Evolutionary conservation across 2,888 invertebrate genomes (phyloP).

Genomic region (Gymnosoma rotundatum): DNA sequence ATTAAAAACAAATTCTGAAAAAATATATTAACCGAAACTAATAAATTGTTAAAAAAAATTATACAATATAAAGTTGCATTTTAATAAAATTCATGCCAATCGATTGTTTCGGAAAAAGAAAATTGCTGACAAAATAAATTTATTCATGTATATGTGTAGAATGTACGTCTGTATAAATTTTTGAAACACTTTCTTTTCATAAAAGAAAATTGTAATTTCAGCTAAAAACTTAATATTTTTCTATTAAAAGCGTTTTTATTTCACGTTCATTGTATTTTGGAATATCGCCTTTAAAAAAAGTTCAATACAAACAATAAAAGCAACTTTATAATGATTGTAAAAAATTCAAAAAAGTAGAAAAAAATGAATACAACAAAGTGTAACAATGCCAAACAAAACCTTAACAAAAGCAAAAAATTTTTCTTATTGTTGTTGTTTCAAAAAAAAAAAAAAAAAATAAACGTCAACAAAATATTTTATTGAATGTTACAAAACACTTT

Average conservation of each 20-base stretch:
- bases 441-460: slow-evolving; percentile 34
- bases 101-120: neutral
- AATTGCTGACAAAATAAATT: slow-evolving; percentile 18
- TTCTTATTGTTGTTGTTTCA: slow-evolving; percentile 1
- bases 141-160: too few relatives aligned
- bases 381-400: slow-evolving; percentile 24
- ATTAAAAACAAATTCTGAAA: too few relatives aligned
- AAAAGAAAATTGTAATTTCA: slow-evolving; percentile 34
- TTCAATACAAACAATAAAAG: neutral
- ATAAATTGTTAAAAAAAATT: neutral
- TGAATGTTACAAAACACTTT: slow-evolving; percentile 35
- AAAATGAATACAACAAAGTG: slow-evolving; percentile 4
- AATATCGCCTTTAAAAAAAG: neutral
- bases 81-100: slow-evolving; percentile 1
- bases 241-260: slow-evolving; percentile 46
- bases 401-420: slow-evolving; percentile 4
- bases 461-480: slow-evolving; percentile 50
- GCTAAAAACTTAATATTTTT: slow-evolving; percentile 30
- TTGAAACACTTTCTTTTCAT: neutral
- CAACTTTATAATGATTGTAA: slow-evolving; percentile 32
- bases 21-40: too few relatives aligned
- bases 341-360: neutral
- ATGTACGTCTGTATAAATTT: too few relatives aligned
- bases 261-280: slow-evolving; percentile 37
- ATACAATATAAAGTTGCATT: neutral